phyloP scores from a whole-genome alignment of 2,113 vertebrate species.

The Sakesphorus luctuosus region DNA sequence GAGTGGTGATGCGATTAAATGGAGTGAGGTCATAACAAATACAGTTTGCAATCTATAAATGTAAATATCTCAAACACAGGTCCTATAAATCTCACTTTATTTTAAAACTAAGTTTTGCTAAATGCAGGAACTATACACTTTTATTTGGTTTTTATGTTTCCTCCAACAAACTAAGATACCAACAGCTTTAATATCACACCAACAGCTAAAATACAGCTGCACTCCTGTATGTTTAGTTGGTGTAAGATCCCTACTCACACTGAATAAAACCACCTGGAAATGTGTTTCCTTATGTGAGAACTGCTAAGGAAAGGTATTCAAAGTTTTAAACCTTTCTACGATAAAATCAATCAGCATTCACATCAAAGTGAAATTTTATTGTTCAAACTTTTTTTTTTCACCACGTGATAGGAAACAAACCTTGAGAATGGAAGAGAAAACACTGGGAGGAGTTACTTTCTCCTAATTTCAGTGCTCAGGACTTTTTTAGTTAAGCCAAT shows the following conservation, averaged over 20 bases:
- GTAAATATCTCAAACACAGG: not conserved
- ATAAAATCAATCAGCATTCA: not conserved
- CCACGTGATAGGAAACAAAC: not conserved
- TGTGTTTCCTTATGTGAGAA: not conserved
- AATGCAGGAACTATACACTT: not conserved
- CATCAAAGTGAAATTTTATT: not conserved
- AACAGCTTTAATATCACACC: not conserved
- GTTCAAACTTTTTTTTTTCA: not conserved
- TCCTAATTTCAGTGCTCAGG: conserved; percentile 49
- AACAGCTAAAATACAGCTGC: not conserved
- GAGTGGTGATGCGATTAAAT: not conserved
- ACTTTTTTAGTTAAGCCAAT: conserved; percentile 24
- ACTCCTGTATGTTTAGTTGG: not conserved
- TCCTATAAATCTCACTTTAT: not conserved
- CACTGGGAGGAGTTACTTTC: conserved; percentile 59
- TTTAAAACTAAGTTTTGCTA: not conserved
- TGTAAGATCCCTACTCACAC: not conserved
- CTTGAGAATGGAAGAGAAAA: conserved; percentile 3
- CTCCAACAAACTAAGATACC: not conserved
- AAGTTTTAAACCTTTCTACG: not conserved
- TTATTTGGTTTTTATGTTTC: not conserved
- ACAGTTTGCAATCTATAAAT: not conserved
- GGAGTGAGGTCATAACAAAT: not conserved
- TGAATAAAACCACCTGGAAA: not conserved
- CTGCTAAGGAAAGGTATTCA: not conserved